These are phyloP conservation scores for Rhadinocentrus ornatus DNA, from an alignment of 2,797 vertebrate genomes.

Conservation along the genomic window DNA sequence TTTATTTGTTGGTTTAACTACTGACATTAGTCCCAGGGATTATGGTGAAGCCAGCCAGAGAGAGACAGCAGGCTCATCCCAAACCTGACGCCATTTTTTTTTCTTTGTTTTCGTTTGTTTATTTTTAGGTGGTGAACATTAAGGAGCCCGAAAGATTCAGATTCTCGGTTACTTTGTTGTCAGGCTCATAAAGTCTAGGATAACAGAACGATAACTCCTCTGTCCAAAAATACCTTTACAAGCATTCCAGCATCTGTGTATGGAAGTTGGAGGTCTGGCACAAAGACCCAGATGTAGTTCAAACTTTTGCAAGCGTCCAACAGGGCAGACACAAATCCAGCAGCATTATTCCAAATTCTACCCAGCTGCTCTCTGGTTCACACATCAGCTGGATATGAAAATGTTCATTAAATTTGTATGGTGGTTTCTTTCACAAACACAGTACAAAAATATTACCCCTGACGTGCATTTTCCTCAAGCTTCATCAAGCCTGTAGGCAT, in stretches of 20 bases:
- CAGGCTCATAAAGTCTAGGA: constrained; percentile 7
- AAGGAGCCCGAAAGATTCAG: background rate
- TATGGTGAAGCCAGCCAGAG: constrained; percentile 21
- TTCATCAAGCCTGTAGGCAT: constrained; percentile 14
- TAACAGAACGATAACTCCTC: constrained; percentile 1
- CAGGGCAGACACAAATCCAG: constrained; percentile 1
- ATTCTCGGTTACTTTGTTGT: constrained; percentile 18
- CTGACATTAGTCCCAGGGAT: constrained; percentile 32
- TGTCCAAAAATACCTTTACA: constrained; percentile 34
- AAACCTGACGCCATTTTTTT: constrained; percentile 30
- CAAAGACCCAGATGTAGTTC: constrained; percentile 13
- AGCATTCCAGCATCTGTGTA: constrained; percentile 10
- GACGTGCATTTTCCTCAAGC: constrained; percentile 1
- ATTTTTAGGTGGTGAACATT: background rate
- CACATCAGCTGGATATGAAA: constrained; percentile 10
- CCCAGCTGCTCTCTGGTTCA: background rate
- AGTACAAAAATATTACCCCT: background rate
- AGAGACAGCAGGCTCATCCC: constrained; percentile 32
- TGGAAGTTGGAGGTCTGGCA: constrained; percentile 16
- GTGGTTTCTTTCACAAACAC: constrained; percentile 9
- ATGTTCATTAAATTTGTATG: constrained; percentile 6
- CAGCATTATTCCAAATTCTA: constrained; percentile 8
- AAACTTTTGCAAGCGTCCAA: constrained; percentile 19
- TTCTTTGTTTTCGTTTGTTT: no score
- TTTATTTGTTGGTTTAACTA: constrained; percentile 23